Base-by-base conservation (phyloP, 1,140 invertebrate genomes). In the Caenorhabditis tropicalis region DNA sequence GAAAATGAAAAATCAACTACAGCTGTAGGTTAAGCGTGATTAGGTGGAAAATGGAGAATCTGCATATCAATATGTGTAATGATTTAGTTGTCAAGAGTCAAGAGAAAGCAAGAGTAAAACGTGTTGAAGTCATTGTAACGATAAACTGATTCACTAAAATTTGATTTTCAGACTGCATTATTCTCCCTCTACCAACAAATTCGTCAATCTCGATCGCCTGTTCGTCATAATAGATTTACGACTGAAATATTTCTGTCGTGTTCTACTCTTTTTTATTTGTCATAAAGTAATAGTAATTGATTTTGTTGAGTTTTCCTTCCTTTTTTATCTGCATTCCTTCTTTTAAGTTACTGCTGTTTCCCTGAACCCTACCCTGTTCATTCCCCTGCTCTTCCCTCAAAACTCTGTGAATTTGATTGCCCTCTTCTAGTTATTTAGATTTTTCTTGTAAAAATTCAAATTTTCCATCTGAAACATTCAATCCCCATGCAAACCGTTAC, bases 221-320 rank as follows among this genome's bases (percentile, higher is more conserved):
- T 36, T 74, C 65, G 65, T 74, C 65, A 74, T 74, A 74, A 74
- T 74, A 12, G 33, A 39, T 36, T 74, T 74, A 36, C 21, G 36
- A 74, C 10, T 74, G 65, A n/a, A 70, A 43, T n/a, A 24, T 74
- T 46, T 65, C 36, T 19, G 58, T 65, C 58, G 29, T 1, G 10
- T 65, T 4, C 12, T 12, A 27, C 16, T 58, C 15, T 36, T 36
- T 33, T 36, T 65, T 31, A 29, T 15, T 36, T n/a, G 31, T 36
- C 31, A 65, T 65, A 65, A 65, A 65, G 65, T 46, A 74, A 74
- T 74, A 74, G 33, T 43, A 46, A 74, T 74, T 74, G 36, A 43
- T 15, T 43, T 43, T 74, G n/a, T 65, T 36, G 12, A 21, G 7
- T 16, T 36, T 36, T 27, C 21, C 24, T 10, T 27, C 12, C 53